phyloP scores from a whole-genome alignment of 2,888 invertebrate species.

The Elegia similella region DNA sequence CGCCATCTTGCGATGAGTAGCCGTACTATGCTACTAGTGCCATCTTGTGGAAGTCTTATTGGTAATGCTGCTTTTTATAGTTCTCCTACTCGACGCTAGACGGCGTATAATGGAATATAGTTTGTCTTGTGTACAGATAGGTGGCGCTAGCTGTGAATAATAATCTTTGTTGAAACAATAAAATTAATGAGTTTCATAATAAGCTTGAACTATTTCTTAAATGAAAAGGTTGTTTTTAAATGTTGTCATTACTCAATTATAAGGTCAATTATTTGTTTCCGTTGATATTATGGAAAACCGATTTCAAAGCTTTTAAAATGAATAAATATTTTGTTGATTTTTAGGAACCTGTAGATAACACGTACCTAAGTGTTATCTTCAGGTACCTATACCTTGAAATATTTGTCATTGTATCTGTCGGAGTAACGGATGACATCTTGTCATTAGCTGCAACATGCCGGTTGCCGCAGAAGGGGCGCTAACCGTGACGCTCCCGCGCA shows the following conservation, averaged over 20 bases:
- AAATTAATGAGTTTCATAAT: too few species aligned
- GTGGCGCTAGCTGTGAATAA: conserved; percentile 26
- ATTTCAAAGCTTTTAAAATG: not conserved
- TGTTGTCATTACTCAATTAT: too few species aligned
- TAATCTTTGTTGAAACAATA: too few species aligned
- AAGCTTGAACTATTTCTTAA: too few species aligned
- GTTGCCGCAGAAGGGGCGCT: conserved; percentile 26
- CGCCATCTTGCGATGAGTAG: conserved; percentile 45
- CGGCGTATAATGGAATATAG: conserved; percentile 29
- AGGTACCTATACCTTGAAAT: not conserved
- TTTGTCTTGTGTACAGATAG: conserved; percentile 17
- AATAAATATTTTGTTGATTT: not conserved
- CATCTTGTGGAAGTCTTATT: not conserved
- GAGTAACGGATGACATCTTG: conserved; percentile 1
- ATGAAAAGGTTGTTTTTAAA: too few species aligned
- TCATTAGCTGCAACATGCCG: conserved; percentile 20
- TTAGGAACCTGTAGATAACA: too few species aligned
- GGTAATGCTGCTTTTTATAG: not conserved
- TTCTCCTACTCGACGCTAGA: conserved; percentile 37
- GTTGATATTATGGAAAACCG: not conserved
- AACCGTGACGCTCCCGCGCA: conserved; percentile 55
- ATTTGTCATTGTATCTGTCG: not conserved
- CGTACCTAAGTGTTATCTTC: too few species aligned
- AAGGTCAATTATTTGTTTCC: not conserved
- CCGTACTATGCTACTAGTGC: not conserved